Base-by-base conservation (phyloP, 1,140 invertebrate genomes). In the Drosophila prosaltans region DNA sequence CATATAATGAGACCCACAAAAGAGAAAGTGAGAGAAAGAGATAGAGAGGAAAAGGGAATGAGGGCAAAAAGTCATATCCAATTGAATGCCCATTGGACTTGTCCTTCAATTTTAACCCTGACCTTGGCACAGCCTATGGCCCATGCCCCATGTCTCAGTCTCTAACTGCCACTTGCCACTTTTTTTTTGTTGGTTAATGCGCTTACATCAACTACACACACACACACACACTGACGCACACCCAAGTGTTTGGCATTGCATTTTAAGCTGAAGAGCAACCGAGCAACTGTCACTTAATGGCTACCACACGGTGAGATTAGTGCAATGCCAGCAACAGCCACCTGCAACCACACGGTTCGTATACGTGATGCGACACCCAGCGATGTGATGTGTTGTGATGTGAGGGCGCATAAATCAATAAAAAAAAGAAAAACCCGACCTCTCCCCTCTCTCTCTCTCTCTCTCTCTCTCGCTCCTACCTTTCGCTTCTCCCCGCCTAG, bases 321-420 rank as follows among this genome's bases (percentile, higher is more conserved):
- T 76, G 69, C 69, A 59, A 43, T 41, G 57, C 62, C 65, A 57
- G 57, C 57, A 66, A 55, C 73, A 65, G 21, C 59, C 24, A 28
- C 24, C 58, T 48, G 54, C 32, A 41, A 60, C 64, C 61, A 54
- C 60, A 58, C 69, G 60, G 73, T 64, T 64, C 80, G 76, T 76
- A 60, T 72, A 69, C 62, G 61, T 69, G 77, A 69, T 62, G 65
- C 21, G 28, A 68, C 62, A 60, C 11, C 57, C 59, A 76, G 73
- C 7, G 4, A 2, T 43, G 7, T 21, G 41, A 60, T 72, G 74
- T 57, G 4, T 1, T 43, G 7, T 21, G 41, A 60, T 72, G 74
- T 57, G 78, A 58, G 69, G 83, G 69, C 76, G 51, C 80, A 86
- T 80, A 86, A 86, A 86, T 86, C 83, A 86, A 86, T 86, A 86